A percentile compares a stretch with the other conserved stretches of the same genome.
These are phyloP conservation scores for Cirrhinus mrigala DNA, from an alignment of 2,797 vertebrate species.

Conservation along the genomic window DNA sequence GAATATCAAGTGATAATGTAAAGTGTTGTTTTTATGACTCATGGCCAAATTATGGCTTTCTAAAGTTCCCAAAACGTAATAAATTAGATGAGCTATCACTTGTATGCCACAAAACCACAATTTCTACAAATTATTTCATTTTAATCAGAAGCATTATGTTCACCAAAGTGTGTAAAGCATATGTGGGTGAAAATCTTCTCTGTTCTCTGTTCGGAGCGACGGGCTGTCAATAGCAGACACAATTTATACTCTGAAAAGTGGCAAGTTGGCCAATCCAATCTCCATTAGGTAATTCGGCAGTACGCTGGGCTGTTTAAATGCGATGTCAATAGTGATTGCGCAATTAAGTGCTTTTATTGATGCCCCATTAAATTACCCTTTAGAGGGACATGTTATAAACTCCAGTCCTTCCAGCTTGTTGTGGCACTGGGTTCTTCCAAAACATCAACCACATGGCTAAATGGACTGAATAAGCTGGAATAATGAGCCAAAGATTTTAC, in stretches of 20 bases:
- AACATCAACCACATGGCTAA: conserved; percentile 11
- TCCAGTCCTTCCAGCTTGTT: conserved; percentile 50
- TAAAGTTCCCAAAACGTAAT: neutral
- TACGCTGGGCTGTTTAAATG: conserved; percentile 91
- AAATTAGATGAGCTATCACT: neutral
- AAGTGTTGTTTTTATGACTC: neutral
- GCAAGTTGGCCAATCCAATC: conserved; percentile 85
- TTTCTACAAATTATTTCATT: neutral
- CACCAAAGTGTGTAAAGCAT: neutral
- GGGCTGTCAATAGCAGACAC: conserved; percentile 74
- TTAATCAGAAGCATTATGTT: neutral
- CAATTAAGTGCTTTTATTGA: conserved; percentile 92
- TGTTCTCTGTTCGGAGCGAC: conserved; percentile 21
- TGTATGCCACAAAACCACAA: neutral
- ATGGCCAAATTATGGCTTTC: neutral
- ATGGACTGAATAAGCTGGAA: conserved; percentile 14
- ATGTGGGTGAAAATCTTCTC: conserved; percentile 13
- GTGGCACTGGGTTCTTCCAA: conserved; percentile 51
- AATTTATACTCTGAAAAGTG: conserved; percentile 82
- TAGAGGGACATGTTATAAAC: conserved; percentile 69
- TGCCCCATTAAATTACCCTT: conserved; percentile 85
- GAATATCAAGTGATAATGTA: no score
- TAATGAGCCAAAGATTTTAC: conserved; percentile 1
- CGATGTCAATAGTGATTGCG: conserved; percentile 90
- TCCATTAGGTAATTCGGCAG: conserved; percentile 89